phyloP scores from a whole-genome alignment of 2,113 vertebrate species.

The Bubo scandiacus region DNA sequence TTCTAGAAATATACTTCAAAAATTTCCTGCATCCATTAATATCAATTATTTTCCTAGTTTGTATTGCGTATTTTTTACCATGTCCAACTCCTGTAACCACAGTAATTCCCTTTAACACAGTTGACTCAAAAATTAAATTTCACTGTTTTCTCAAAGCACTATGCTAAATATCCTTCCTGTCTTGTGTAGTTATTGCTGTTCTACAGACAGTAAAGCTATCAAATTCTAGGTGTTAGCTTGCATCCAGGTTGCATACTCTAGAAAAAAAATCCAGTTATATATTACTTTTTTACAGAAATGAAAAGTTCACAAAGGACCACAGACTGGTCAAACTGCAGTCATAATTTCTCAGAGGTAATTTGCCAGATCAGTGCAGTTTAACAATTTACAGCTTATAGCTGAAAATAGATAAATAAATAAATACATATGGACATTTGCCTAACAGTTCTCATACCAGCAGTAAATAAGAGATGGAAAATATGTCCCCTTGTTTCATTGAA shows the following conservation, averaged over 20 bases:
- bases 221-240: not conserved
- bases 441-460: not conserved
- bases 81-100: not conserved
- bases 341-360: not conserved
- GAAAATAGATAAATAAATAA: conserved; percentile 3
- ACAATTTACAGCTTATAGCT: not conserved
- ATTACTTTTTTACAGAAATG: not conserved
- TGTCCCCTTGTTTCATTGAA: not conserved
- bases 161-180: not conserved
- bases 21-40: not conserved
- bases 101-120: not conserved
- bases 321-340: not conserved
- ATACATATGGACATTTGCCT: not conserved
- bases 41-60: not conserved
- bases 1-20: not conserved
- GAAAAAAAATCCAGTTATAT: not conserved
- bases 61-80: not conserved
- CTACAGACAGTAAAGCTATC: not conserved
- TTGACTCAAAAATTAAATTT: not conserved
- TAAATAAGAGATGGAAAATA: conserved; percentile 24
- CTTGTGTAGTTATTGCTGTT: not conserved
- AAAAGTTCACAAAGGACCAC: not conserved
- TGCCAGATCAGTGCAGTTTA: not conserved
- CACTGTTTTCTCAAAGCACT: not conserved
- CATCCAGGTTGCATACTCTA: not conserved